Evolutionary conservation across 2,888 invertebrate species (phyloP).

Genomic region (Cheilosia soror): DNA sequence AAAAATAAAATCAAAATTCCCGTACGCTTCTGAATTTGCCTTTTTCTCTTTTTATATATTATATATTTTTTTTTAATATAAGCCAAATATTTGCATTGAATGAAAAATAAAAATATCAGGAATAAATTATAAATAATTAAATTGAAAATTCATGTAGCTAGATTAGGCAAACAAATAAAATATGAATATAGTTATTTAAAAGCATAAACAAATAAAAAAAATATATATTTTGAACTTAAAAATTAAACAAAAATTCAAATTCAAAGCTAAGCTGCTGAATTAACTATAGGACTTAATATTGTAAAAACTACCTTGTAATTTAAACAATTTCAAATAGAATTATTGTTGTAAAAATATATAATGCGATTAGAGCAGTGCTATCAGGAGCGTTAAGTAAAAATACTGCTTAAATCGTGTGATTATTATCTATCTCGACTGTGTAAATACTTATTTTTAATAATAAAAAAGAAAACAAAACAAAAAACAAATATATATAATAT

Average conservation of each 20-base stretch:
- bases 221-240: constrained; percentile 38
- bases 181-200: constrained; percentile 3
- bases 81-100: constrained; percentile 39
- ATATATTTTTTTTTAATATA: constrained; percentile 24
- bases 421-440: constrained; percentile 45
- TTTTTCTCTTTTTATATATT: constrained; percentile 16
- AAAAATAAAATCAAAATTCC: constrained; percentile 12
- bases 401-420: constrained; percentile 20
- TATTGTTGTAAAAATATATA: constrained; percentile 42
- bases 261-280: constrained; percentile 51
- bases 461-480: constrained; percentile 3
- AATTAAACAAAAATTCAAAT: constrained; percentile 13
- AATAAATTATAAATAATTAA: constrained; percentile 48
- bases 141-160: constrained; percentile 54
- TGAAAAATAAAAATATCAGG: constrained; percentile 57
- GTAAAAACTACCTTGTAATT: constrained; percentile 13
- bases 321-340: constrained; percentile 22
- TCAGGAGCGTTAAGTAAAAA: constrained; percentile 12
- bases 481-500: constrained; percentile 12
- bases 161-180: constrained; percentile 37
- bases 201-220: constrained; percentile 19
- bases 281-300: constrained; percentile 36
- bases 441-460: constrained; percentile 66
- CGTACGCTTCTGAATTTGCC: constrained; percentile 54
- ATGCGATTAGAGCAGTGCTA: constrained; percentile 7